Percentiles rank a stretch among this genome's conserved stretches.
Conservation (phyloP, 2,113 vertebrate genomes). For the Trachemys scripta region DNA sequence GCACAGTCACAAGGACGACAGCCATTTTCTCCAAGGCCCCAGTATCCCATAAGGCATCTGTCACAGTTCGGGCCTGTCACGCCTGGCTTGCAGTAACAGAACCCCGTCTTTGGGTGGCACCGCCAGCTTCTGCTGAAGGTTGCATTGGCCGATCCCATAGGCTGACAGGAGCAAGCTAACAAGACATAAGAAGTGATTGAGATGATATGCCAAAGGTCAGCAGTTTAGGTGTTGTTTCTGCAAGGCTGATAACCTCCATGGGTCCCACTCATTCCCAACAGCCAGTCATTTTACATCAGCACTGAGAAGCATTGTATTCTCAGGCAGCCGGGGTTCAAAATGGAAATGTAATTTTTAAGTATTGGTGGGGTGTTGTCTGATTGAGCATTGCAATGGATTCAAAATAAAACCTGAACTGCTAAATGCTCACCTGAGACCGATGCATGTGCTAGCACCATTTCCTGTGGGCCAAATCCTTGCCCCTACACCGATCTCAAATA, state of each 20-base stretch:
- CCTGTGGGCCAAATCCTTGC: not conserved
- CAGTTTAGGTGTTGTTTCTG: not conserved
- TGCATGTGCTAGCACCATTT: not conserved
- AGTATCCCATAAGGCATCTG: slow-evolving; percentile 86
- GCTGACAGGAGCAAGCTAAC: slow-evolving; percentile 88
- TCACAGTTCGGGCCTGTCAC: slow-evolving; percentile 84
- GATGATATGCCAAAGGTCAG: not conserved
- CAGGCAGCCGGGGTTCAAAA: not conserved
- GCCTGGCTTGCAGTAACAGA: slow-evolving; percentile 89
- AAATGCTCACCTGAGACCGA: not conserved
- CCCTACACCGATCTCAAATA: not conserved
- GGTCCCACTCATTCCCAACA: not conserved
- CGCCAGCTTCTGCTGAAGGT: slow-evolving; percentile 73
- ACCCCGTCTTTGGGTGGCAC: slow-evolving; percentile 89
- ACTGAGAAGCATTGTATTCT: not conserved
- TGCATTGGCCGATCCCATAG: slow-evolving; percentile 77
- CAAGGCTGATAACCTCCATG: not conserved
- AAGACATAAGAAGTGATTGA: slow-evolving; percentile 11
- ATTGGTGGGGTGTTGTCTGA: not conserved
- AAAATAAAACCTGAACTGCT: not conserved
- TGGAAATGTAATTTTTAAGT: not conserved
- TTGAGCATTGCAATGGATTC: not conserved
- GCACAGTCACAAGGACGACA: slow-evolving; percentile 86
- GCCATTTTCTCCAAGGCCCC: slow-evolving; percentile 87
- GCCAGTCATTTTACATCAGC: not conserved